Evolutionary conservation across 2,113 vertebrate species (phyloP), one percentile per base, ranked within the genome.

Genomic region (Salvelinus sp.): DNA sequence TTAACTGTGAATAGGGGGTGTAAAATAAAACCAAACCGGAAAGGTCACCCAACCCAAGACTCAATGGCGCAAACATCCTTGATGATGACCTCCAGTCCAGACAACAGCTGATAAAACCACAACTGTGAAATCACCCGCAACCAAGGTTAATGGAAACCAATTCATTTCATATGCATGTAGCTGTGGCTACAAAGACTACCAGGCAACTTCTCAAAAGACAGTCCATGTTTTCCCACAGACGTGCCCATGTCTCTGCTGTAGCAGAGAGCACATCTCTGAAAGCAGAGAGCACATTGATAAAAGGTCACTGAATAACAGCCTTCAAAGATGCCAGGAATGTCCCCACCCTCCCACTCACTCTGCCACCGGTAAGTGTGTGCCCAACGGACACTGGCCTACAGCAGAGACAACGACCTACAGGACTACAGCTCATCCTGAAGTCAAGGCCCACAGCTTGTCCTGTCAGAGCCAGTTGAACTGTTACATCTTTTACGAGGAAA

Each of bases 401-500:
- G 74, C 73, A 44, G 64, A 54, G 75, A 73, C 50, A 54, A 54
- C 50, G 38, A 20, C 6, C 54, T 57, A 57, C 54, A 57, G 20
- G 54, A 57, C 16, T 14, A 44, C 3, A 6, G 18, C 83, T 88
- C 85, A 86, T 87, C 82, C 78, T 82, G 85, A 86, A 89, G 88
- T 89, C 91, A 83, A 82, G 85, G 88, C 85, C 88, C 38, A 44
- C 38, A 44, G 38, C 38, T 44, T 44, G 38, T 10, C 86, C 88
- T 89, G 90, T 91, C 91, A 91, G 88, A 82, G 83, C 72, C 86
- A 77, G 82, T 86, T 87, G 86, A 91, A 83, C 87, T 89, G 82
- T 80, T 92, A 91, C 89, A 90, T 93, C 87, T 92, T 93, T 92
- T 82, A 91, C 91, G 86, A 92, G 88, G 76, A 84, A 85, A 85